These are phyloP conservation scores for Stenodema calcarata DNA, from an alignment of 2,888 invertebrate genomes.

Conservation along the genomic window DNA sequence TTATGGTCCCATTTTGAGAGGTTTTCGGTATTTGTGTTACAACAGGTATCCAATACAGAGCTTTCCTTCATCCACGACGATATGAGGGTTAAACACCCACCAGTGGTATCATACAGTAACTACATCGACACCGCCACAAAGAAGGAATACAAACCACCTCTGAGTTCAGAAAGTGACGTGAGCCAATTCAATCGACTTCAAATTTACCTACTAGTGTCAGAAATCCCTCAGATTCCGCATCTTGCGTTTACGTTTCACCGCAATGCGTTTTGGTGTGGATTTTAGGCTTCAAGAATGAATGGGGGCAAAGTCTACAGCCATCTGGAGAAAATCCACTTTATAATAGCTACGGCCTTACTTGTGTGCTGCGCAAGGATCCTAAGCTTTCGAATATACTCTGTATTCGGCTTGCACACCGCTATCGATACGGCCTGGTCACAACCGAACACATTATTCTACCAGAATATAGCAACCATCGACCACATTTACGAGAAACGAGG, in stretches of 20 bases:
- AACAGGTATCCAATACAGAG: not conserved
- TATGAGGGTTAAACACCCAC: not conserved
- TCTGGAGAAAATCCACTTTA: not conserved
- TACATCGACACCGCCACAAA: not conserved
- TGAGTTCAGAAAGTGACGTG: not conserved
- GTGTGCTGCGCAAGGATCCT: not conserved
- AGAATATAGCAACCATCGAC: not conserved
- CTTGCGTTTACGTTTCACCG: too few relatives aligned
- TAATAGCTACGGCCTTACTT: not conserved
- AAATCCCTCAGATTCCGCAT: not conserved
- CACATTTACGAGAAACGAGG: not conserved
- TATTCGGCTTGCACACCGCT: not conserved
- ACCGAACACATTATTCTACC: not conserved
- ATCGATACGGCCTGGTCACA: not conserved
- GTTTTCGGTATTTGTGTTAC: too few relatives aligned
- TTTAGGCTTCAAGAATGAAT: not conserved
- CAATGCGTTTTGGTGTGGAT: not conserved
- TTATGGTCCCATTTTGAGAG: too few relatives aligned
- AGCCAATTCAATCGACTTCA: too few relatives aligned
- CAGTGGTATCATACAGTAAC: not conserved
- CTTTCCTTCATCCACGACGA: not conserved
- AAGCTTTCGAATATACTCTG: not conserved
- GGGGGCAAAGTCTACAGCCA: not conserved
- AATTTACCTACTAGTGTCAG: not conserved
- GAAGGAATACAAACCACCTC: not conserved